Conservation (phyloP, 1,140 invertebrate genomes). For the Zeugodacus cucurbitae region DNA sequence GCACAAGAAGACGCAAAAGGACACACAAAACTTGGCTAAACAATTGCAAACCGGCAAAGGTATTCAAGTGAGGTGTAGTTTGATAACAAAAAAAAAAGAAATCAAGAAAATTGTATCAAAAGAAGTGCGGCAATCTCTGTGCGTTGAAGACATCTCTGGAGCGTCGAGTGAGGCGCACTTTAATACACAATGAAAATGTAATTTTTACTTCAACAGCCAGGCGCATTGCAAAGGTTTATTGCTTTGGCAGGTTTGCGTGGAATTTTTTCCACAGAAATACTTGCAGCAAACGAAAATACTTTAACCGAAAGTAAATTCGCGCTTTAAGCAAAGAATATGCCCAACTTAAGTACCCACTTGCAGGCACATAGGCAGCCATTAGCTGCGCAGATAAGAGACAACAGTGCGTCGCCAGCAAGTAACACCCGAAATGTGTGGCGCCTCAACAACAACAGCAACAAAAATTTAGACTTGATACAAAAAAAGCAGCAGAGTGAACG, state of each 20-base stretch:
- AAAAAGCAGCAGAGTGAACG: neutral
- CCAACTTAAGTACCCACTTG: neutral
- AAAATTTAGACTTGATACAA: neutral
- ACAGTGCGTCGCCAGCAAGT: neutral
- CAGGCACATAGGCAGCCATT: neutral
- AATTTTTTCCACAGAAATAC: neutral
- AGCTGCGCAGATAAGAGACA: neutral
- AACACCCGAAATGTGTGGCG: neutral
- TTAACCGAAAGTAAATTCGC: no score
- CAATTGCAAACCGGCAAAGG: neutral
- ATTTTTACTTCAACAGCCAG: slow-evolving; percentile 2
- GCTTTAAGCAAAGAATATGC: no score
- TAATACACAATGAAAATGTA: neutral
- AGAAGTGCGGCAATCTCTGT: neutral
- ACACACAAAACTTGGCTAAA: neutral
- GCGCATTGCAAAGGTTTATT: neutral
- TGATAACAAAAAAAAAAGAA: neutral
- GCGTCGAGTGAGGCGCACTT: neutral
- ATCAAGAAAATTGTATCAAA: neutral
- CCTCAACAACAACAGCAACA: neutral
- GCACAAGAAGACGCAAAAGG: neutral
- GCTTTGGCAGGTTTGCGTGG: neutral
- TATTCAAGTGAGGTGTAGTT: neutral
- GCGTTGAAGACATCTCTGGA: neutral
- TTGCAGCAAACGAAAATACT: neutral